phyloP scores from a whole-genome alignment of 2,888 invertebrate genomes.

The Altica lythri region DNA sequence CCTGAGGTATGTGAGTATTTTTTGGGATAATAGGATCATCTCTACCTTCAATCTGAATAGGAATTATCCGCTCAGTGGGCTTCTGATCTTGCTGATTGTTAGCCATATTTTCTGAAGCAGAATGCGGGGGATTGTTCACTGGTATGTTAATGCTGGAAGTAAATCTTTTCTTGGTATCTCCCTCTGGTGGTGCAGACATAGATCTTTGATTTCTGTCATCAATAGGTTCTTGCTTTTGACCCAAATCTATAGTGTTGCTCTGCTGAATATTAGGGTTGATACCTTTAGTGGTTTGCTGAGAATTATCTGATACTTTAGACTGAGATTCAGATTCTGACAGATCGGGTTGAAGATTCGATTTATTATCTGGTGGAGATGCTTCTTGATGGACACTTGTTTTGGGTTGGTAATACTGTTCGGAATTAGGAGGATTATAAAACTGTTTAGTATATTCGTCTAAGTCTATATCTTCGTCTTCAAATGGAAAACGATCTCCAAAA shows the following conservation, averaged over 20 bases:
- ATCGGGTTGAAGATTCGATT: slow-evolving; percentile 9
- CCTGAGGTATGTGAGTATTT: slow-evolving; percentile 48
- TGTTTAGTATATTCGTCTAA: slow-evolving; percentile 27
- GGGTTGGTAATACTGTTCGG: slow-evolving; percentile 3
- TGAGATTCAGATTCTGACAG: no score
- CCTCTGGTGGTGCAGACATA: slow-evolving; percentile 82
- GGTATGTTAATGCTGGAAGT: slow-evolving; percentile 55
- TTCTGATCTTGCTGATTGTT: slow-evolving; percentile 13
- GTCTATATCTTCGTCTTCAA: slow-evolving; percentile 43
- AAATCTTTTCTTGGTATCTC: slow-evolving; percentile 50
- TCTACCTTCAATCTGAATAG: slow-evolving; percentile 73
- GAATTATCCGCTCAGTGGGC: slow-evolving; percentile 30
- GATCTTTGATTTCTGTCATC: slow-evolving; percentile 70
- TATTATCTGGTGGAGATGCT: slow-evolving; percentile 1
- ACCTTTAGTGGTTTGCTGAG: not conserved
- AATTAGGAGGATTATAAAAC: slow-evolving; percentile 13
- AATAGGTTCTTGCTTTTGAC: slow-evolving; percentile 67
- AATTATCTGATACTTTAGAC: slow-evolving; percentile 7
- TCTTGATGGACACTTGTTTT: slow-evolving; percentile 11
- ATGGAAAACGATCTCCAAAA: slow-evolving; percentile 55
- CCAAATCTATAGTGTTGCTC: slow-evolving; percentile 80
- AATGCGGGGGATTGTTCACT: slow-evolving; percentile 26
- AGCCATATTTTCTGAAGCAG: slow-evolving; percentile 18
- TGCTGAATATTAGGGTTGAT: slow-evolving; percentile 46
- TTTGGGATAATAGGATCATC: slow-evolving; percentile 78